Percentiles rank a stretch among this genome's conserved stretches.
Evolutionary conservation across 2,113 vertebrate genomes (phyloP).

Genomic region (Pseudorhombus dupliciocellatus): DNA sequence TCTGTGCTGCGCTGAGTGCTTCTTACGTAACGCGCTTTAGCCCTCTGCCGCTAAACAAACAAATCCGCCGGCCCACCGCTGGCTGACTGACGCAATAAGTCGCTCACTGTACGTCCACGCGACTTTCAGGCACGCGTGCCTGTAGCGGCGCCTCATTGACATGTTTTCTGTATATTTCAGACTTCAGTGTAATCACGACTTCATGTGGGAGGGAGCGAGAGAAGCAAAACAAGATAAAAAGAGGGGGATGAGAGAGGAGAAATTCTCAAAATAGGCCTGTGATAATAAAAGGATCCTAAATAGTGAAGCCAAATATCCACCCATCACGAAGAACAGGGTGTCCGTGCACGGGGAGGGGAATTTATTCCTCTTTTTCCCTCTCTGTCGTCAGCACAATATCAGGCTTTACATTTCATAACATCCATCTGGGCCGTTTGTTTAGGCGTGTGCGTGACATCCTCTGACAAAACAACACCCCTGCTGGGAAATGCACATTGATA

Average conservation of each 20-base stretch:
- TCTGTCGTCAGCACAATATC: constrained; percentile 24
- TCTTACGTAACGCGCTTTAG: constrained; percentile 78
- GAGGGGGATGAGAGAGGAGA: constrained; percentile 40
- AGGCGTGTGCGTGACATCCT: constrained; percentile 38
- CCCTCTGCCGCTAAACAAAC: constrained; percentile 76
- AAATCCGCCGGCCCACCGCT: constrained; percentile 64
- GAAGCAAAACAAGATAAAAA: constrained; percentile 57
- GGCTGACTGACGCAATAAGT: constrained; percentile 63
- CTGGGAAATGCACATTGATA: constrained; percentile 58
- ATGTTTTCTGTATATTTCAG: constrained; percentile 48
- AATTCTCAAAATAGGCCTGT: constrained; percentile 60
- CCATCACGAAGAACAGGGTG: constrained; percentile 17
- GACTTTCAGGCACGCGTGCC: neutral
- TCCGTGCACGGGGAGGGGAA: neutral
- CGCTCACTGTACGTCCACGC: neutral
- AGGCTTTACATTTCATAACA: constrained; percentile 45
- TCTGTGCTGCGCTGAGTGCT: constrained; percentile 63
- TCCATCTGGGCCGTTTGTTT: neutral
- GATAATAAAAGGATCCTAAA: constrained; percentile 61
- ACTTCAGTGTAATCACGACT: constrained; percentile 67
- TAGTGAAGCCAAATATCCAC: constrained; percentile 41
- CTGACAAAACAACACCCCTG: constrained; percentile 52
- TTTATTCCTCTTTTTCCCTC: constrained; percentile 20
- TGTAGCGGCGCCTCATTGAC: constrained; percentile 3
- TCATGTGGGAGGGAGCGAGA: constrained; percentile 63